These are phyloP conservation scores for Pogonocherus hispidulus DNA, from an alignment of 2,888 invertebrate genomes.

Conservation along the genomic window DNA sequence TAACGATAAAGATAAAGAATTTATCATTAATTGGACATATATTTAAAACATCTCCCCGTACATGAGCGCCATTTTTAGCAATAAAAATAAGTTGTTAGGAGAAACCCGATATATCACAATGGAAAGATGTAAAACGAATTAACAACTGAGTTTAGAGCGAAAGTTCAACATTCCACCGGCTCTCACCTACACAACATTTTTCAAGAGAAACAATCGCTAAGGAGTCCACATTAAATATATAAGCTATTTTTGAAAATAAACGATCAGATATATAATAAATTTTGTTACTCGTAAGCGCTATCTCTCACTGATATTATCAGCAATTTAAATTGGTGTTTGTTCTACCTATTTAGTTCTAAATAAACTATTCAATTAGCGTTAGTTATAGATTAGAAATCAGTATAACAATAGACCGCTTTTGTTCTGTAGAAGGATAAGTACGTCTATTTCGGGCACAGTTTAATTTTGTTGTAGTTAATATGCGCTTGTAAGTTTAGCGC, in stretches of 20 bases:
- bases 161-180: constrained; percentile 48
- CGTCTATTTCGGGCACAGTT: background rate
- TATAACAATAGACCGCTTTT: constrained; percentile 12
- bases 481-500: too few relatives aligned
- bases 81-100: constrained; percentile 21
- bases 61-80: constrained; percentile 10
- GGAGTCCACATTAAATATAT: constrained; percentile 33
- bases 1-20: constrained; percentile 13
- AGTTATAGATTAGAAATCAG: constrained; percentile 24
- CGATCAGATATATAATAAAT: constrained; percentile 53
- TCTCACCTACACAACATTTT: constrained; percentile 51
- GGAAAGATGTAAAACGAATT: constrained; percentile 20
- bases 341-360: constrained; percentile 26
- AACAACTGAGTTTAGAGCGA: constrained; percentile 42
- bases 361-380: constrained; percentile 28
- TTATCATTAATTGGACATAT: constrained; percentile 17
- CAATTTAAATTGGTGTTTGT: constrained; percentile 11
- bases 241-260: constrained; percentile 46
- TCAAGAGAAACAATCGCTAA: constrained; percentile 49
- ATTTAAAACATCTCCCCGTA: background rate
- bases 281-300: constrained; percentile 56
- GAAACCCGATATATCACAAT: constrained; percentile 20
- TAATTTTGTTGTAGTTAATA: background rate
- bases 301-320: constrained; percentile 32
- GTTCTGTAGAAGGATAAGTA: background rate